Evolutionary conservation across 2,888 invertebrate genomes (phyloP).

Genomic region (Epirrhoe tristata): DNA sequence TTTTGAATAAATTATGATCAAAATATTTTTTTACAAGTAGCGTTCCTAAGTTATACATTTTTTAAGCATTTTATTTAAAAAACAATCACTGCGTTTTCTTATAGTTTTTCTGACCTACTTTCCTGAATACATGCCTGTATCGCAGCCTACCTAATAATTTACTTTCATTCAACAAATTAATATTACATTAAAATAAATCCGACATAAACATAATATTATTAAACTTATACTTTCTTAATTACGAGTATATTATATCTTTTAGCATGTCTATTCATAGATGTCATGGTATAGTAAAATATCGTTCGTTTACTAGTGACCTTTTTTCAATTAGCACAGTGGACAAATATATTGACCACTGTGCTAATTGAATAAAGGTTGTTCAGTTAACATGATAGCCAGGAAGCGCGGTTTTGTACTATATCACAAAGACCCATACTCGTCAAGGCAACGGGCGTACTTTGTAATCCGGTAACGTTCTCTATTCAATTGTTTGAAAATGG

Average conservation of each 20-base stretch:
- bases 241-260: constrained; percentile 23
- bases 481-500: constrained; percentile 39
- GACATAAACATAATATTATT: constrained; percentile 31
- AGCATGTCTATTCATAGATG: background rate
- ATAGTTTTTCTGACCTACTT: constrained; percentile 40
- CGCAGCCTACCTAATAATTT: constrained; percentile 42
- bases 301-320: constrained; percentile 55
- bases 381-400: constrained; percentile 74
- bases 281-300: constrained; percentile 15
- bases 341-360: constrained; percentile 66
- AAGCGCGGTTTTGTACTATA: constrained; percentile 60
- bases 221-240: constrained; percentile 21
- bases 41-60: too few relatives aligned
- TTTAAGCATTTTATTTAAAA: too few relatives aligned
- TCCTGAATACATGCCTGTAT: constrained; percentile 27
- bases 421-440: constrained; percentile 61
- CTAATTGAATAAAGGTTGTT: too few relatives aligned
- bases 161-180: constrained; percentile 36
- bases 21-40: too few relatives aligned
- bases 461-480: constrained; percentile 52
- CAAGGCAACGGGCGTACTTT: constrained; percentile 66
- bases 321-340: constrained; percentile 66
- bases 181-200: constrained; percentile 24
- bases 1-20: too few relatives aligned
- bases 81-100: constrained; percentile 26